Base-by-base conservation (phyloP, 2,113 vertebrate genomes). In the Oreotrochilus melanogaster region DNA sequence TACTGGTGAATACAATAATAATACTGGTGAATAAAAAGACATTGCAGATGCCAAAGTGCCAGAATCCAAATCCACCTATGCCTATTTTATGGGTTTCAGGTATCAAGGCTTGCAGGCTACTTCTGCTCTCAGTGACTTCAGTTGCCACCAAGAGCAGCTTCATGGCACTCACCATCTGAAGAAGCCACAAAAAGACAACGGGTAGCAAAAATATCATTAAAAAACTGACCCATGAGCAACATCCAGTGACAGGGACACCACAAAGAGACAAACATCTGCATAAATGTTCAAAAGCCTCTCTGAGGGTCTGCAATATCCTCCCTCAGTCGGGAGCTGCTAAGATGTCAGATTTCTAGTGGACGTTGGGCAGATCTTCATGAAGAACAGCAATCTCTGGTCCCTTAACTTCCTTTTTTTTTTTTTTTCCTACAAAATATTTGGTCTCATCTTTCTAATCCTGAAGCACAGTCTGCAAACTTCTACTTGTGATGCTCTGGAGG, bases 401-500 rank as follows among this genome's bases (percentile, higher is more conserved):
- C 15, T 21, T 9, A 75, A 67, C 39, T 37, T 24, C 5, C 12
- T 0, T 9, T 25, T 39, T 51, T 24, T 1, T 2, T 5, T 5
- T 0, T 9, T 25, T 39, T 51, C 6, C 6, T 5, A 0, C 8
- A 65, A 64, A 84, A 42, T 7, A 0, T 54, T 30, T 45, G n/a
- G 3, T 47, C 11, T 23, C 1, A 1, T 53, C 8, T 57, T 25
- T 25, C n/a, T 18, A 69, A 43, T 18, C 18, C n/a, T 23, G 10
- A 27, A 60, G 43, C 48, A 33, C 3, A 22, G 5, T 9, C 62
- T 58, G 30, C 8, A 60, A 60, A n/a, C 4, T 16, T 35, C 6
- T 7, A 30, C 27, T 53, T 35, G 39, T 54, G 21, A 22, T 15
- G 14, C 69, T 27, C 3, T n/a, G 19, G 43, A 75, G 23, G 14